Evolutionary conservation across 2,888 invertebrate species (phyloP).

Genomic region (Chrysolina haemoptera): DNA sequence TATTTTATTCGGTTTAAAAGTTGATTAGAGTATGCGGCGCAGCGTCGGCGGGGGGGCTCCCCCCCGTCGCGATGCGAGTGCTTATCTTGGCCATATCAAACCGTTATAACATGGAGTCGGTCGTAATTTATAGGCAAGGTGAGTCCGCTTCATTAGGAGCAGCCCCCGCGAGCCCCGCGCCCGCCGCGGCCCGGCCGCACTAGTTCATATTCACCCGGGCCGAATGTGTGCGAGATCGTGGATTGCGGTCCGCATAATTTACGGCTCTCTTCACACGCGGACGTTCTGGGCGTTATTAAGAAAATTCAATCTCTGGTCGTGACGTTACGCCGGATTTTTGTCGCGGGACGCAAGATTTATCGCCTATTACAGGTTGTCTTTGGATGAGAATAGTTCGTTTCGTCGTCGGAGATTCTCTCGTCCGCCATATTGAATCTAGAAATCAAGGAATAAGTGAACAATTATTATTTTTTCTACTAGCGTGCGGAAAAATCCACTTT

Average conservation of each 20-base stretch:
- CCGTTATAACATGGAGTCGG: constrained; percentile 71
- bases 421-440: too few relatives aligned
- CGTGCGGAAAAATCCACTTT: too few relatives aligned
- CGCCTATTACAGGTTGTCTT: constrained; percentile 14
- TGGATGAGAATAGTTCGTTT: neutral
- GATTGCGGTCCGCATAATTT: constrained; percentile 32
- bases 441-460: too few relatives aligned
- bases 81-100: constrained; percentile 71
- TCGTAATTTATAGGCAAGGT: constrained; percentile 71
- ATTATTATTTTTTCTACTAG: too few relatives aligned
- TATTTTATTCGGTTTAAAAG: constrained; percentile 71
- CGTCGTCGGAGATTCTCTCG: too few relatives aligned
- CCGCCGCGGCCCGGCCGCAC: too few relatives aligned
- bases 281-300: constrained; percentile 21
- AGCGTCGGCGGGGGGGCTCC: constrained; percentile 66
- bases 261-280: constrained; percentile 25
- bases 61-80: constrained; percentile 69
- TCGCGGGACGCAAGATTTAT: constrained; percentile 10
- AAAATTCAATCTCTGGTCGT: constrained; percentile 22
- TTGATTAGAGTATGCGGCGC: constrained; percentile 70
- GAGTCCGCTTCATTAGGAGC: constrained; percentile 70
- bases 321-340: neutral
- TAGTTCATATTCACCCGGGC: constrained; percentile 52
- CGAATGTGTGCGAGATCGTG: constrained; percentile 41
- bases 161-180: constrained; percentile 59